Evolutionary conservation across 1,140 invertebrate genomes (phyloP).

Genomic region (silkworm (Bombyx mori)): ASM3026992v2 NC_085128.1:8904001-8904500

Average conservation of each 20-base stretch:
- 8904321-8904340: slow-evolving; percentile 25
- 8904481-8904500: slow-evolving; percentile 34
- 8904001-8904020: slow-evolving; percentile 35
- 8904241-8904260: slow-evolving; percentile 49
- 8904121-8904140: slow-evolving; percentile 44
- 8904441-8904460: slow-evolving; percentile 40
- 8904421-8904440: slow-evolving; percentile 40
- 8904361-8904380: not conserved
- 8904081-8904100: slow-evolving; percentile 60
- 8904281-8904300: slow-evolving; percentile 31
- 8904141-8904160: slow-evolving; percentile 40
- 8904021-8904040: slow-evolving; percentile 43
- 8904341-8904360: not conserved
- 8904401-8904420: slow-evolving; percentile 58
- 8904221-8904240: slow-evolving; percentile 32
- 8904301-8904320: slow-evolving; percentile 41
- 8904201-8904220: slow-evolving; percentile 34
- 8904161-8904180: slow-evolving; percentile 34
- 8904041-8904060: slow-evolving; percentile 60
- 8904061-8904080: slow-evolving; percentile 69
- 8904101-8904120: slow-evolving; percentile 57
- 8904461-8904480: slow-evolving; percentile 45
- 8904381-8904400: not conserved
- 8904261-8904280: slow-evolving; percentile 56
- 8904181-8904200: slow-evolving; percentile 45